phyloP scores from a whole-genome alignment of 2,888 invertebrate genomes.

The Pandemis corylana region DNA sequence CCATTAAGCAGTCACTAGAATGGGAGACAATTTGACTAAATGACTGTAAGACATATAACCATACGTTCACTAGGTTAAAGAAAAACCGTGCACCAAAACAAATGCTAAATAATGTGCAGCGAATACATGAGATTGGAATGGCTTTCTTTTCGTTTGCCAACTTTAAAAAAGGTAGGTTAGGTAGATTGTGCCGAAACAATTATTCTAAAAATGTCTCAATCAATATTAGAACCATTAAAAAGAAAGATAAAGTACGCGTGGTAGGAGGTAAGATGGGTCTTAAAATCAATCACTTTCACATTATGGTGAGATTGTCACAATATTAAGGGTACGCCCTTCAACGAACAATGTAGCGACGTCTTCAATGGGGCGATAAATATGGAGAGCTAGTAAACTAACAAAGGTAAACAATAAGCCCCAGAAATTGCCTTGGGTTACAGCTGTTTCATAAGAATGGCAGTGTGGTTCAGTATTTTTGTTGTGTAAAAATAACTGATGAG shows the following conservation, averaged over 20 bases:
- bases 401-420: slow-evolving; percentile 2
- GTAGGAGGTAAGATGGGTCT: background rate
- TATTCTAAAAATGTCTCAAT: background rate
- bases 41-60: background rate
- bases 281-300: slow-evolving; percentile 33
- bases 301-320: slow-evolving; percentile 25
- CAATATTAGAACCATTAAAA: background rate
- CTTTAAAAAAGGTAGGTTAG: background rate
- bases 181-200: too few species aligned
- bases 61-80: background rate
- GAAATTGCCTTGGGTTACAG: background rate
- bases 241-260: background rate
- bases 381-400: slow-evolving; percentile 8
- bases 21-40: background rate
- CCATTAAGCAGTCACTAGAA: background rate
- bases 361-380: slow-evolving; percentile 26
- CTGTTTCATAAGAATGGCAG: slow-evolving; percentile 15
- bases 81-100: background rate
- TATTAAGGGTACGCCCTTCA: slow-evolving; percentile 24
- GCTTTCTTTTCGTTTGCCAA: background rate
- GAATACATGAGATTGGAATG: background rate
- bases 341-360: slow-evolving; percentile 19
- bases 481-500: too few species aligned
- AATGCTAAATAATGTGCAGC: background rate
- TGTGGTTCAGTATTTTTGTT: background rate